phyloP scores from a whole-genome alignment of 2,888 invertebrate species.

The Cheilosia scutellata region DNA sequence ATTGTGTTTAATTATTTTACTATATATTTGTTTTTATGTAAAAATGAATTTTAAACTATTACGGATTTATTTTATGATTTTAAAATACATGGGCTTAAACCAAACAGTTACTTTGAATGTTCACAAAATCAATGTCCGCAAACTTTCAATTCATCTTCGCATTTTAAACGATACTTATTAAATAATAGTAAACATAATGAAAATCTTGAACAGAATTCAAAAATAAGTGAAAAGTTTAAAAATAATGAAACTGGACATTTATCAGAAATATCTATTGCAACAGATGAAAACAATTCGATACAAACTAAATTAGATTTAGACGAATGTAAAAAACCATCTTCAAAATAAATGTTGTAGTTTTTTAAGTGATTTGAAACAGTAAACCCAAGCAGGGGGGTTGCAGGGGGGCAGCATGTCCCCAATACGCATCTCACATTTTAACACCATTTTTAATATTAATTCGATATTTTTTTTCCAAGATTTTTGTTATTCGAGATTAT shows the following conservation, averaged over 20 bases:
- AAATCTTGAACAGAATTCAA: conserved; percentile 15
- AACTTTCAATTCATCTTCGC: conserved; percentile 40
- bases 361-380: conserved; percentile 17
- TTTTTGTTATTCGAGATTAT: no score
- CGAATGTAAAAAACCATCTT: conserved; percentile 17
- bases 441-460: no score
- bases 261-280: conserved; percentile 8
- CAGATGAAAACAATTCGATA: conserved; percentile 12
- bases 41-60: conserved; percentile 44
- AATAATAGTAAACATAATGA: conserved; percentile 44
- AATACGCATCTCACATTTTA: no score
- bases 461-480: no score
- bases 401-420: no score
- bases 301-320: conserved; percentile 21
- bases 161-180: conserved; percentile 35
- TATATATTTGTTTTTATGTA: conserved; percentile 20
- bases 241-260: neutral
- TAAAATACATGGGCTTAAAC: conserved; percentile 43
- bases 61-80: conserved; percentile 48
- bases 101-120: conserved; percentile 47
- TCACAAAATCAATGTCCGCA: conserved; percentile 50
- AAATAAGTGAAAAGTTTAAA: neutral
- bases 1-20: neutral
- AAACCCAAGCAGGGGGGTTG: no score
- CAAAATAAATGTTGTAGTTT: conserved; percentile 33